Percentiles rank a stretch among this genome's conserved stretches.
Conservation (phyloP, 2,113 vertebrate genomes). For the Cervus canadensis region DNA sequence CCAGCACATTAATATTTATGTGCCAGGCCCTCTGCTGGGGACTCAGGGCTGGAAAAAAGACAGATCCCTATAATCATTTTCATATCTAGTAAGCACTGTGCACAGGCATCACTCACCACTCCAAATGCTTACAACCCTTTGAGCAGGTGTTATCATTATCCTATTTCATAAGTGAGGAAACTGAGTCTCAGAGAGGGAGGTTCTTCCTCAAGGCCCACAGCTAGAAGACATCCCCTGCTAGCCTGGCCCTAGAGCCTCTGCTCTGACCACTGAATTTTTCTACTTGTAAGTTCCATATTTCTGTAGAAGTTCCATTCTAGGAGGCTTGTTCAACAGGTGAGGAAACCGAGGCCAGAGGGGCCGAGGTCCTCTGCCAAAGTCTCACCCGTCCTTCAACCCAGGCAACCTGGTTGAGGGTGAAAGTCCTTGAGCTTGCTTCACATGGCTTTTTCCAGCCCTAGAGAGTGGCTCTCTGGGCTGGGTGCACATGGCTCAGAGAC, state of each 20-base stretch:
- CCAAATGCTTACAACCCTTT: accelerated
- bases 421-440: background rate
- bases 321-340: background rate
- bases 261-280: background rate
- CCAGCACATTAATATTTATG: background rate
- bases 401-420: background rate
- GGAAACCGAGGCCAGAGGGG: background rate
- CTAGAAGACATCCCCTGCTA: accelerated
- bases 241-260: background rate
- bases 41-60: background rate
- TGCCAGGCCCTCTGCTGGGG: background rate
- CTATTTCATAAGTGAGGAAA: background rate
- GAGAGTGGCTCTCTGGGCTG: background rate
- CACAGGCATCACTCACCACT: too few relatives aligned
- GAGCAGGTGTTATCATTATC: background rate
- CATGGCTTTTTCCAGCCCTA: background rate
- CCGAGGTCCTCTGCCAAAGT: background rate
- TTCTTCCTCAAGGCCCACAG: background rate
- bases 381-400: background rate
- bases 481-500: background rate
- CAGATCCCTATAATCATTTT: background rate
- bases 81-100: too few relatives aligned
- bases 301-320: background rate
- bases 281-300: background rate
- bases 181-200: background rate